phyloP scores from a whole-genome alignment of 2,888 invertebrate species.

The Suillia variegata region DNA sequence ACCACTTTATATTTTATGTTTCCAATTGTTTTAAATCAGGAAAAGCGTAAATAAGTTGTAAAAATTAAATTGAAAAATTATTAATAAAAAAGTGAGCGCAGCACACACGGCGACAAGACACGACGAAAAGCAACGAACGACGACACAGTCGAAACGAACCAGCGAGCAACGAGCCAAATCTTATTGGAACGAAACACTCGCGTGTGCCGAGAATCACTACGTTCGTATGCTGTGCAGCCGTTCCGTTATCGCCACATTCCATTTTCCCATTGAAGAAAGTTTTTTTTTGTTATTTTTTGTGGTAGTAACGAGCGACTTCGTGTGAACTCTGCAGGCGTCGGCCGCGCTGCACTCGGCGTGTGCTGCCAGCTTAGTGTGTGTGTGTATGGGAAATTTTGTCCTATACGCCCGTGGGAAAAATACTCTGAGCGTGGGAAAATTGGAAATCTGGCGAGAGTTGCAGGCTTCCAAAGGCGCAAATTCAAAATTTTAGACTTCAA shows the following conservation, averaged over 20 bases:
- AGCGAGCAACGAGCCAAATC: neutral
- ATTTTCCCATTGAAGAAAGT: constrained; percentile 35
- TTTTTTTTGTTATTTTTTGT: constrained; percentile 31
- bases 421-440: constrained; percentile 53
- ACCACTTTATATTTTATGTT: constrained; percentile 31
- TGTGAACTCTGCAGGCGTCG: constrained; percentile 29
- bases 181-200: neutral
- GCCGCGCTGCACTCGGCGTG: constrained; percentile 41
- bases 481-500: too few species aligned
- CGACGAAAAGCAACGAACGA: constrained; percentile 19
- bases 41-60: constrained; percentile 39
- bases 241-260: constrained; percentile 20
- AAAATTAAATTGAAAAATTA: constrained; percentile 50
- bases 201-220: constrained; percentile 5
- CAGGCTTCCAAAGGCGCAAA: too few species aligned
- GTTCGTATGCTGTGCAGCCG: constrained; percentile 11
- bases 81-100: constrained; percentile 53
- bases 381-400: constrained; percentile 20
- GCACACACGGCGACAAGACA: constrained; percentile 12
- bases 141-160: neutral
- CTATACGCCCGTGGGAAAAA: constrained; percentile 48
- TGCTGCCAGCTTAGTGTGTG: constrained; percentile 35
- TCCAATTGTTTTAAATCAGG: constrained; percentile 37
- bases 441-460: constrained; percentile 25
- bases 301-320: constrained; percentile 25